Conservation (phyloP, 2,113 vertebrate species). For the Lagenorhynchus albirostris region DNA sequence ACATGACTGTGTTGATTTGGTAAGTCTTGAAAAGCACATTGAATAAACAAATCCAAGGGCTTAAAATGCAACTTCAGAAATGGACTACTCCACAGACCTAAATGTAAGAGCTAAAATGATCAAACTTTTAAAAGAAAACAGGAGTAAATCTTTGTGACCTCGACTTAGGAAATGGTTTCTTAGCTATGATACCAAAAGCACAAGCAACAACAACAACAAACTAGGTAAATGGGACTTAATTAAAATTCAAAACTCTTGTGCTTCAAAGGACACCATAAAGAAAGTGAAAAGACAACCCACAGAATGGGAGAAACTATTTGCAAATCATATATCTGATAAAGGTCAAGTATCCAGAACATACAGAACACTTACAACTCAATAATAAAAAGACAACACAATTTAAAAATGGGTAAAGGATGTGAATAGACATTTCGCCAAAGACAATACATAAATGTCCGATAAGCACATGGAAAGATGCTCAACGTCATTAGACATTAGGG, state of each 20-base stretch:
- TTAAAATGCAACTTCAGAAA: background rate
- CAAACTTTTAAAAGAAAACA: conserved; percentile 31
- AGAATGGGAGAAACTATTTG: background rate
- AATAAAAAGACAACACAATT: background rate
- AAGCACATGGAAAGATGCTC: background rate
- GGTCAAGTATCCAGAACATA: background rate
- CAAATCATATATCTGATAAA: background rate
- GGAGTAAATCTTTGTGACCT: background rate
- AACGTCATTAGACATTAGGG: background rate
- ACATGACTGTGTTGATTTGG: background rate
- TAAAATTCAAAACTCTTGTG: background rate
- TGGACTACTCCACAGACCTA: background rate
- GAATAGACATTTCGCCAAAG: background rate
- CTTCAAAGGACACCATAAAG: background rate
- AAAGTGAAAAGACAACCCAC: background rate
- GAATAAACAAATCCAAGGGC: background rate
- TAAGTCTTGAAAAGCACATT: conserved; percentile 14
- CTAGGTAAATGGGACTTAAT: background rate
- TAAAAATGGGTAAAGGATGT: background rate
- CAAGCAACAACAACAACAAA: background rate
- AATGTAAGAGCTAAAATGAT: background rate
- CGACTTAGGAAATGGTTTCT: background rate
- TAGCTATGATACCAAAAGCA: background rate
- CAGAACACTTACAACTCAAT: background rate
- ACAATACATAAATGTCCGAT: background rate